Conservation (phyloP, 2,797 vertebrate genomes). For the Oryzias sinensis region DNA sequence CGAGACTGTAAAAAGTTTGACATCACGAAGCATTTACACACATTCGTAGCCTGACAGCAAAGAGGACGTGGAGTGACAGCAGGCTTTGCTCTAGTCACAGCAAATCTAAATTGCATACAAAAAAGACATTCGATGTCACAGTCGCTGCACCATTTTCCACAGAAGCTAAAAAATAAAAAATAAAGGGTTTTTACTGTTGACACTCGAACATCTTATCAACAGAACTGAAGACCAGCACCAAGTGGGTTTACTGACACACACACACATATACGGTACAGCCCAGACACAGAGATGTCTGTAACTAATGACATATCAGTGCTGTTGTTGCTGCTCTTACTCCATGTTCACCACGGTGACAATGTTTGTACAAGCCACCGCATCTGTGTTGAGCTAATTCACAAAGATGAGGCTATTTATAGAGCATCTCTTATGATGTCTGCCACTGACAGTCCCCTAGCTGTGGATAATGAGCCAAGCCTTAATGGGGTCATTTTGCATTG, state of each 20-base stretch:
- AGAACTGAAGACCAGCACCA: slow-evolving; percentile 1
- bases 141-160: slow-evolving; percentile 14
- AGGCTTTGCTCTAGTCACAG: background rate
- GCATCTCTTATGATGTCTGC: slow-evolving; percentile 60
- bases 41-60: background rate
- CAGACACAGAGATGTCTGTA: slow-evolving; percentile 43
- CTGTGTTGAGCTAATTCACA: slow-evolving; percentile 55
- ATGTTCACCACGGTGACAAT: slow-evolving; percentile 51
- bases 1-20: background rate
- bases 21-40: background rate
- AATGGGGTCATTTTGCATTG: slow-evolving; percentile 71
- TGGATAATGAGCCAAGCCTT: slow-evolving; percentile 68
- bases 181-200: slow-evolving; percentile 26
- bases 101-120: slow-evolving; percentile 9
- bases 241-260: slow-evolving; percentile 3
- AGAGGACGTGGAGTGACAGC: background rate
- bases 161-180: slow-evolving; percentile 24
- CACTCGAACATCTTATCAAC: slow-evolving; percentile 31
- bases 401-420: slow-evolving; percentile 67
- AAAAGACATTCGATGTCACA: slow-evolving; percentile 2
- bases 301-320: slow-evolving; percentile 48
- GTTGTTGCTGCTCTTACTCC: slow-evolving; percentile 40
- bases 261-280: slow-evolving; percentile 30
- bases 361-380: slow-evolving; percentile 52
- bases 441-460: slow-evolving; percentile 60